Evolutionary conservation across 2,888 invertebrate genomes (phyloP), one percentile per base, ranked within the genome.

Genomic region (Bombyx huttoni): DNA sequence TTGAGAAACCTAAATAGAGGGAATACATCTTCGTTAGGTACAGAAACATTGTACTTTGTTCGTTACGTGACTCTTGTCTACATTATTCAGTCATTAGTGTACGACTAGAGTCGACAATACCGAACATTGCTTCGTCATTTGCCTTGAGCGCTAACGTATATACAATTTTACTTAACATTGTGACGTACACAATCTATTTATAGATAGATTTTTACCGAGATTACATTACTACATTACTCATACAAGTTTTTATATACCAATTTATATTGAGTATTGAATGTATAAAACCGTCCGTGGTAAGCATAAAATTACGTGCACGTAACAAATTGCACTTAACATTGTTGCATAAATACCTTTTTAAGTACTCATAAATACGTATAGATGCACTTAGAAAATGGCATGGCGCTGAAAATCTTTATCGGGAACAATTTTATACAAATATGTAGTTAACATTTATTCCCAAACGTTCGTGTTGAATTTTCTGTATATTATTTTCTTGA

Each of bases 61-160:
- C 69, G 70, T 70, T 70, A 74, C 74, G 70, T 72, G 73, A 72
- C 72, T 72, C 69, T 65, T 68, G 73, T 67, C 64, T 73, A 78
- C 75, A 73, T 74, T 76, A 75, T 73, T 73, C 71, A 64, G 61
- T 72, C 73, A 78, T 78, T 78, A 78, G 70, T 64, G 68, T 63
- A 68, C 12, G 3, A 8, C 66, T 63, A 61, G 66, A 67, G 63
- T 61, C 58, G 52, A 62, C 60, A 58, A 67, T 63, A 63, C 62
- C 57, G 62, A 63, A 62, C 54, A 61, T 56, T 56, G 56, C 58
- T 59, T 54, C 58, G 67, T 65, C 65, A 69, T 71, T 65, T 65
- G 56, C 59, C 35, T 52, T 58, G 56, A 54, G 49, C 50, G 53
- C 58, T 40, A 46, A 48, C 33, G 40, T 46, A 51, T 49, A 53